phyloP scores from a whole-genome alignment of 2,113 vertebrate genomes.

The Podiceps cristatus region DNA sequence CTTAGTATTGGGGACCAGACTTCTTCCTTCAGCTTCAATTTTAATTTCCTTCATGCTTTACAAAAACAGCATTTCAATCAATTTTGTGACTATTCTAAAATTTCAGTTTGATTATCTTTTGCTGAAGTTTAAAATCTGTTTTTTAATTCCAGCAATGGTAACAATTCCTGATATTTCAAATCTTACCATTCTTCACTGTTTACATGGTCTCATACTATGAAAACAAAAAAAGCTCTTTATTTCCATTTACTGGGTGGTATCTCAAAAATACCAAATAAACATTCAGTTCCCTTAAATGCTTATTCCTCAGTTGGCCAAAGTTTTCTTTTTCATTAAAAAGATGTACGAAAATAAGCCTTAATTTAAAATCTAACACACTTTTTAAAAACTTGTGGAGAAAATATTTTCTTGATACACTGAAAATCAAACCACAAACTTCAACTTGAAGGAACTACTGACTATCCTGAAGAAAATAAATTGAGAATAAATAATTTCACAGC shows the following conservation, averaged over 20 bases:
- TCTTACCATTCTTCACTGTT: background rate
- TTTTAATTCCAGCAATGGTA: background rate
- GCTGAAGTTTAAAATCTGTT: background rate
- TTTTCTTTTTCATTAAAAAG: background rate
- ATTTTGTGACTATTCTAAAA: background rate
- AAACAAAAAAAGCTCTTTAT: background rate
- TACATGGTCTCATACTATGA: background rate
- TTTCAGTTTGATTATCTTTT: background rate
- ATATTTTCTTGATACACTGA: background rate
- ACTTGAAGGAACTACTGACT: background rate
- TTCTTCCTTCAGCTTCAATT: background rate
- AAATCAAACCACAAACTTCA: background rate
- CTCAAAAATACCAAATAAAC: background rate
- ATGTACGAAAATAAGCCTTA: background rate
- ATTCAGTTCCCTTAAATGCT: background rate
- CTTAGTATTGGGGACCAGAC: background rate
- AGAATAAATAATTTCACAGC: background rate
- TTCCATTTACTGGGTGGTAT: background rate
- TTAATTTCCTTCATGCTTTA: background rate
- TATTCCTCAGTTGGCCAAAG: background rate
- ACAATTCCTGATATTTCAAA: background rate
- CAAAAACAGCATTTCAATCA: background rate
- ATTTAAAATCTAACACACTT: background rate
- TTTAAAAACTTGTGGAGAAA: background rate
- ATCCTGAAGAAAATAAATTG: background rate